phyloP scores from a whole-genome alignment of 2,888 invertebrate genomes.

The Leptopilina myrica region DNA sequence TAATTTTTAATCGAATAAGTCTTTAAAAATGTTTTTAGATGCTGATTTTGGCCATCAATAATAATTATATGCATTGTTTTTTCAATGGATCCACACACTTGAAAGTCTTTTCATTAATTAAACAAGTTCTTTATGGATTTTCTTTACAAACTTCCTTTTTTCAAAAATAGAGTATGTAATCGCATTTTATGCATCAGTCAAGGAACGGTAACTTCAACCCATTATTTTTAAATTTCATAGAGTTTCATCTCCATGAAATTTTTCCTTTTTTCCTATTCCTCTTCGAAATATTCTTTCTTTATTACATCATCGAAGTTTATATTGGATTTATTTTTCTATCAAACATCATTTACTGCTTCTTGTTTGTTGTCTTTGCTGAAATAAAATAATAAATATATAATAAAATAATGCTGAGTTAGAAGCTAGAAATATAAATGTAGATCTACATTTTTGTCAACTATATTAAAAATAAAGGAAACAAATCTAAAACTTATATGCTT shows the following conservation, averaged over 20 bases:
- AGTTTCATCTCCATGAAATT: not conserved
- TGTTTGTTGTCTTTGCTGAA: slow-evolving; percentile 71
- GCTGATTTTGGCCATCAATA: too few relatives aligned
- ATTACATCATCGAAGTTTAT: slow-evolving; percentile 47
- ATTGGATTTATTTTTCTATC: not conserved
- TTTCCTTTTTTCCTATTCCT: not conserved
- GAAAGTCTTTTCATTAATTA: too few relatives aligned
- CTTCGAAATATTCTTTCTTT: slow-evolving; percentile 51
- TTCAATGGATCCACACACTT: too few relatives aligned
- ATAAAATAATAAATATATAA: slow-evolving; percentile 66
- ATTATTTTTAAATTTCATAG: slow-evolving; percentile 60
- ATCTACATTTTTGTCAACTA: not conserved
- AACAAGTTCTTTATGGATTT: too few relatives aligned
- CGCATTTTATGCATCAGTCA: not conserved
- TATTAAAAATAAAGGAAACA: too few relatives aligned
- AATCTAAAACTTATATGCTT: too few relatives aligned
- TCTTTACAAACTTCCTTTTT: too few relatives aligned
- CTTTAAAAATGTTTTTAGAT: too few relatives aligned
- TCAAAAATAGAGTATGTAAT: too few relatives aligned
- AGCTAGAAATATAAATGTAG: not conserved
- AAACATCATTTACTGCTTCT: slow-evolving; percentile 48
- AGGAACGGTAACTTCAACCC: slow-evolving; percentile 62
- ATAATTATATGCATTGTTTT: too few relatives aligned
- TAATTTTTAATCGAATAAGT: too few relatives aligned
- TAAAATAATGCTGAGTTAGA: not conserved